Evolutionary conservation across 1,140 invertebrate genomes (phyloP).

Genomic region (Drosophila athabasca): DNA sequence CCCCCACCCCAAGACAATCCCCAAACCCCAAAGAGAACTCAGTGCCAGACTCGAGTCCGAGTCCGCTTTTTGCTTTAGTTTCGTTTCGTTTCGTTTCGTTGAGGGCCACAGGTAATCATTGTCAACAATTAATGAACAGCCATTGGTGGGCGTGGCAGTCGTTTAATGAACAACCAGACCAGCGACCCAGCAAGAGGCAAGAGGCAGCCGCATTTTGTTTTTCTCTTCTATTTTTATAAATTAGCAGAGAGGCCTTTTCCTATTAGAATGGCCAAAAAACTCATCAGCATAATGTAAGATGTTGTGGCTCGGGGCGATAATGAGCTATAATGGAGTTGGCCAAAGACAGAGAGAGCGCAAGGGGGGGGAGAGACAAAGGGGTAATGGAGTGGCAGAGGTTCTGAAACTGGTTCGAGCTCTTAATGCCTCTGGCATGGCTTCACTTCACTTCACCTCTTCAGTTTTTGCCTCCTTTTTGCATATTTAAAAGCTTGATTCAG

Average conservation of each 20-base stretch:
- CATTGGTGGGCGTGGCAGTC: constrained; percentile 65
- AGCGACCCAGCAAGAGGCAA: constrained; percentile 4
- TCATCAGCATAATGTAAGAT: constrained; percentile 83
- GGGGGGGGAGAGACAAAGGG: background rate
- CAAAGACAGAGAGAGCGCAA: background rate
- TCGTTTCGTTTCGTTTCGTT: constrained; percentile 22
- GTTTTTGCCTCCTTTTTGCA: constrained; percentile 53
- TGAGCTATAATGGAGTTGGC: constrained; percentile 82
- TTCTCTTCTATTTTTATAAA: constrained; percentile 33
- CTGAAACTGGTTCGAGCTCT: constrained; percentile 53
- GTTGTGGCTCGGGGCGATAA: constrained; percentile 80
- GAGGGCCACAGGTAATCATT: constrained; percentile 73
- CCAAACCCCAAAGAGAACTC: no score
- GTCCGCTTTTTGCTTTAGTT: constrained; percentile 32
- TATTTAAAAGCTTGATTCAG: constrained; percentile 71
- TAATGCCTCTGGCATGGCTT: constrained; percentile 39
- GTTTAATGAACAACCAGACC: constrained; percentile 69
- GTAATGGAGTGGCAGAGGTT: constrained; percentile 13
- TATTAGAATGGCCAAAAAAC: constrained; percentile 75
- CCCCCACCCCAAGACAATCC: no score
- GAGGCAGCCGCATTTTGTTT: constrained; percentile 16
- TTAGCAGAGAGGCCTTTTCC: constrained; percentile 62
- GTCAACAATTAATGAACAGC: constrained; percentile 79
- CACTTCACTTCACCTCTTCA: background rate
- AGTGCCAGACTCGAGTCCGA: constrained; percentile 2